Base-by-base conservation (phyloP, 2,113 vertebrate species). In the Tangachromis dhanisi region DNA sequence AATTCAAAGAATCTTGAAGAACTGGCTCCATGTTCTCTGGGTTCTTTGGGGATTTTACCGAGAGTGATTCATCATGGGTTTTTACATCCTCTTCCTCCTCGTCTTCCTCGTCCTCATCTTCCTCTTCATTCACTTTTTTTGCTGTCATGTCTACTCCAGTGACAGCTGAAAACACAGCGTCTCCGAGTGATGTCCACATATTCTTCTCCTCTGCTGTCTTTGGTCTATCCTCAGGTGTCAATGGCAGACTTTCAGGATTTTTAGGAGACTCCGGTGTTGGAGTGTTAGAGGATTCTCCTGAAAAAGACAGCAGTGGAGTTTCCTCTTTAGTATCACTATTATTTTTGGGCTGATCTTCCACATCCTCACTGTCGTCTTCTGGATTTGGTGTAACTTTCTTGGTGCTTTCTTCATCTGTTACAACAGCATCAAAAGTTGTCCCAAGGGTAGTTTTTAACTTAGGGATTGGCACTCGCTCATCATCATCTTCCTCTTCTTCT, bases 391-490 rank as follows among this genome's bases (percentile, higher is more conserved):
- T 98, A 19, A 98, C 96, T 66, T 95, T 96, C n/a, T 81, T 94
- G 17, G 98, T 98, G 11, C 96, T 92, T 90, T 98, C 97, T 9
- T 98, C 97, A 79, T 98, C 97, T 1, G 97, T 97, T 8, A 96
- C 93, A 55, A 98, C 57, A 1, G 96, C 98, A 87, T 99, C 98
- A 10, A 97, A 97, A 6, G 97, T 98, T 42, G 97, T 96, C 29
- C 97, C 98, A 86, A 98, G 90, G 33, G 96, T 97, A 33, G 98
- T 98, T 96, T 97, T 96, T 86, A 98, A 93, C 57, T 96, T 88
- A 2, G 97, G 88, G 81, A 96, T 94, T 73, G 95, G 92, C 68
- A 96, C 95, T 81, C 91, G 68, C 5, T 47, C 96, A 13, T 89
- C 42, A 40, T 96, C 96, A 5, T 96, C 92, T 1, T 96, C 91